phyloP scores from a whole-genome alignment of 2,888 invertebrate genomes.

The Melangyna quadrimaculata region DNA sequence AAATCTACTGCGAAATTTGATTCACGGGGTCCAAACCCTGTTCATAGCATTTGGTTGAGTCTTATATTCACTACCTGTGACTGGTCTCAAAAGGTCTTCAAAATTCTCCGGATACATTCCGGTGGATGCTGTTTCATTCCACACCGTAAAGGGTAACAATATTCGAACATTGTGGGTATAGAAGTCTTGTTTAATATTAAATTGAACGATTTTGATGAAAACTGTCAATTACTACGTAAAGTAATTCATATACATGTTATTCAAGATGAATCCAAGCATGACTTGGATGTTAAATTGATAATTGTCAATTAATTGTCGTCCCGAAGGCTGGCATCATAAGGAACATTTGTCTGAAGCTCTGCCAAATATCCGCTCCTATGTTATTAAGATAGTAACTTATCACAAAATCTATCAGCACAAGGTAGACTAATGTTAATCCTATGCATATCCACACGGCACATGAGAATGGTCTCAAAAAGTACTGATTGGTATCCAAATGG shows the following conservation, averaged over 20 bases:
- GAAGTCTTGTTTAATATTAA: constrained; percentile 19
- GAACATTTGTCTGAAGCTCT: constrained; percentile 1
- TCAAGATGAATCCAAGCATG: constrained; percentile 26
- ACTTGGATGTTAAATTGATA: constrained; percentile 50
- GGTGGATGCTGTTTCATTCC: background rate
- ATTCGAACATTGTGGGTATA: constrained; percentile 21
- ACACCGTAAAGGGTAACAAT: background rate
- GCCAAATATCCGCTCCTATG: background rate
- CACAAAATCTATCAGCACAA: background rate
- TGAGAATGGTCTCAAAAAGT: constrained; percentile 30
- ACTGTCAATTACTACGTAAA: constrained; percentile 47
- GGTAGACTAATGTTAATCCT: background rate
- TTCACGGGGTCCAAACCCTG: too few species aligned
- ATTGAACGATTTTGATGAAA: constrained; percentile 40
- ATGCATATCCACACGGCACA: constrained; percentile 10
- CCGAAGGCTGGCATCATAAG: background rate
- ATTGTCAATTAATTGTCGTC: background rate
- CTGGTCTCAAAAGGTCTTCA: background rate
- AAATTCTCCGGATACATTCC: background rate
- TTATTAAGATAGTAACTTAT: background rate
- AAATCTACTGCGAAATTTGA: too few species aligned
- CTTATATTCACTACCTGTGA: background rate
- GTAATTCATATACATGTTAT: constrained; percentile 21
- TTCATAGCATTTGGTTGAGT: background rate
- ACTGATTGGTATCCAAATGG: background rate